Evolutionary conservation across 2,113 vertebrate genomes (phyloP).

Genomic region (Pelecanus crispus): DNA sequence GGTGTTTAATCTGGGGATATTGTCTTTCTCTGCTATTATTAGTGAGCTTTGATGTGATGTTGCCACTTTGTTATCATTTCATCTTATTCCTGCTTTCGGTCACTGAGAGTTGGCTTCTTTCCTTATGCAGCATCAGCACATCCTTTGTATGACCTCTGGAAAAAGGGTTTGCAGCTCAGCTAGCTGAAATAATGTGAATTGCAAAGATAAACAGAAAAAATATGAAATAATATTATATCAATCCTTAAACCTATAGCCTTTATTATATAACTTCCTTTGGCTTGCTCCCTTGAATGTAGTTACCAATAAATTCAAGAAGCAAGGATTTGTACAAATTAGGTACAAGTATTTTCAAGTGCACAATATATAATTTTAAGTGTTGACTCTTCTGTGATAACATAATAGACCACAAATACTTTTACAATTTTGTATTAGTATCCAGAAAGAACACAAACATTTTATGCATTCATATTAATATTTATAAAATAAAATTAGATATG

Average conservation of each 20-base stretch:
- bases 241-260: not conserved
- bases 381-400: not conserved
- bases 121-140: constrained; percentile 23
- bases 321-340: not conserved
- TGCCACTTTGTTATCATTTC: constrained; percentile 16
- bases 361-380: not conserved
- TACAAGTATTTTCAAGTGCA: not conserved
- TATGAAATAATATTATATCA: not conserved
- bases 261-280: not conserved
- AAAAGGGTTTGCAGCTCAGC: not conserved
- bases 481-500: not conserved
- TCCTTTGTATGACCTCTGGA: constrained; percentile 9
- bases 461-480: not conserved
- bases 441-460: not conserved
- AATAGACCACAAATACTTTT: not conserved
- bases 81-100: not conserved
- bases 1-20: constrained; percentile 1
- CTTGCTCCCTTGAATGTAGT: not conserved
- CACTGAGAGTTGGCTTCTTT: not conserved
- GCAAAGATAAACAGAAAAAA: not conserved
- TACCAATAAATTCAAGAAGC: not conserved
- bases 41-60: not conserved
- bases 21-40: constrained; percentile 27
- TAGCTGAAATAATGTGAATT: not conserved
- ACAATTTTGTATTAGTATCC: not conserved